Conservation (phyloP, 2,113 vertebrate genomes). For the Brachyhypopomus occidentalis region DNA sequence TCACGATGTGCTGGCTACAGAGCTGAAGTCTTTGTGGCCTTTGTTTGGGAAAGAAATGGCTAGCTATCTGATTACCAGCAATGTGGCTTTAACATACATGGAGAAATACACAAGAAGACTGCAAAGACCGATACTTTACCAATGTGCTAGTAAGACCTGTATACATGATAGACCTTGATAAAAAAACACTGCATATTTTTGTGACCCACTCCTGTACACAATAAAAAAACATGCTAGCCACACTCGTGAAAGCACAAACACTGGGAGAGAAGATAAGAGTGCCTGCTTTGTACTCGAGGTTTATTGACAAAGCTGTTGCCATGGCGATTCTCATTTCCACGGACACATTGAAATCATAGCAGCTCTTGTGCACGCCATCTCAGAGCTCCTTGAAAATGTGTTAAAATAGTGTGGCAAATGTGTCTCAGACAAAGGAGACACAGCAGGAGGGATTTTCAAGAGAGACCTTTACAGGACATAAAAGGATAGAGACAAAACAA, state of each 20-base stretch:
- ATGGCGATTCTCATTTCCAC: conserved; percentile 36
- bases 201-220: not conserved
- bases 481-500: not conserved
- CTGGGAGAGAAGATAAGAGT: conserved; percentile 20
- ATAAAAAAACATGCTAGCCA: not conserved
- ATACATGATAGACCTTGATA: conserved; percentile 10
- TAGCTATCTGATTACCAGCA: not conserved
- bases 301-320: conserved; percentile 35
- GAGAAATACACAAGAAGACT: not conserved
- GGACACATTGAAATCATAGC: conserved; percentile 4
- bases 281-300: conserved; percentile 24
- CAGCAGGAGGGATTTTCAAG: not conserved
- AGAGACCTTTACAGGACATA: not conserved
- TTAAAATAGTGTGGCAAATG: conserved; percentile 9
- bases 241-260: not conserved
- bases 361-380: not conserved
- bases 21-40: no score
- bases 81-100: not conserved
- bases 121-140: conserved; percentile 11
- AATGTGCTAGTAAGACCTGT: not conserved
- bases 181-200: not conserved
- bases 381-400: not conserved
- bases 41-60: no score
- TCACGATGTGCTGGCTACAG: no score
- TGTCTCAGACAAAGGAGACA: not conserved